phyloP scores from a whole-genome alignment of 2,797 vertebrate genomes.

The Halcyon leucocephala region DNA sequence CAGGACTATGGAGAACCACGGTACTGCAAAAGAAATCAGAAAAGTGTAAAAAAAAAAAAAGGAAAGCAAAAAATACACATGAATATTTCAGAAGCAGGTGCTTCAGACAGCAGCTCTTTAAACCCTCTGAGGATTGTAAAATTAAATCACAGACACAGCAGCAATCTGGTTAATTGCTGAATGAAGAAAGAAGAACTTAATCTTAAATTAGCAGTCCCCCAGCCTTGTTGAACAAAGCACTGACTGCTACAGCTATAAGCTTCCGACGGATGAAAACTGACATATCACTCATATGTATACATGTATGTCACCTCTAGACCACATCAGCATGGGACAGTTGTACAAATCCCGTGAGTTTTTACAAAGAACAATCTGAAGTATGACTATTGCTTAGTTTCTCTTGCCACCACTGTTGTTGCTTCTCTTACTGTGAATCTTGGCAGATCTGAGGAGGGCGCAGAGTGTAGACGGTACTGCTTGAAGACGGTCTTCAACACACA shows the following conservation, averaged over 20 bases:
- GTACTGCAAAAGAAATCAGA: conserved; percentile 26
- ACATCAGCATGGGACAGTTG: neutral
- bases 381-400: neutral
- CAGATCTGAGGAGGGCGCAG: neutral
- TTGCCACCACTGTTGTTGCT: neutral
- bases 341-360: neutral
- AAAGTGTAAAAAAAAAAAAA: neutral
- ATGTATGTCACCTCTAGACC: neutral
- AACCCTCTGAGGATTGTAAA: conserved; percentile 43
- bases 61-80: conserved; percentile 4
- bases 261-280: neutral
- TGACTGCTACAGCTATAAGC: conserved; percentile 50
- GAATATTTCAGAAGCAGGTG: conserved; percentile 65
- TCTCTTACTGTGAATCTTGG: conserved; percentile 55
- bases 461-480: neutral
- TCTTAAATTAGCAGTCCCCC: conserved; percentile 24
- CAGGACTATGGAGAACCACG: neutral
- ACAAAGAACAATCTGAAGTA: neutral
- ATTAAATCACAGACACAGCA: conserved; percentile 43
- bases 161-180: conserved; percentile 72
- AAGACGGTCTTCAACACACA: neutral
- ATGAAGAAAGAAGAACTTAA: conserved; percentile 24
- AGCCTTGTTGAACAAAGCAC: conserved; percentile 69
- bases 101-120: conserved; percentile 46
- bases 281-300: neutral